Evolutionary conservation across 2,888 invertebrate species (phyloP).

Genomic region (Agriopis marginaria): DNA sequence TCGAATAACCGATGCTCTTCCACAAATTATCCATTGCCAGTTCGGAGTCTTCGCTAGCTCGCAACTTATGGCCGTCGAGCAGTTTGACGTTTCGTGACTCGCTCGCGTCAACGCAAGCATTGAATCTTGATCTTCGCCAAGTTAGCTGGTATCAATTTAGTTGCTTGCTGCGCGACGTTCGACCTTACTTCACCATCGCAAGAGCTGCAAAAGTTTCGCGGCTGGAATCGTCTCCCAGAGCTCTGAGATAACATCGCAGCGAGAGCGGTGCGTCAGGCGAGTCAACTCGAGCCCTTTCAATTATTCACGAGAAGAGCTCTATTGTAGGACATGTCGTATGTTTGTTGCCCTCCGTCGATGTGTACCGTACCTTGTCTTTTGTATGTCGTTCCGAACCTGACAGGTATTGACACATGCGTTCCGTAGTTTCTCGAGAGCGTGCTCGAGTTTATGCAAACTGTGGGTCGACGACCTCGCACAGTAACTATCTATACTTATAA

Average conservation of each 20-base stretch:
- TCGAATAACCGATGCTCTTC: conserved; percentile 35
- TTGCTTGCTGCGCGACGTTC: conserved; percentile 43
- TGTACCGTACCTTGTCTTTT: conserved; percentile 54
- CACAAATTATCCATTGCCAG: conserved; percentile 19
- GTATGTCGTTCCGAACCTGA: conserved; percentile 48
- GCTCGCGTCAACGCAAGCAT: conserved; percentile 68
- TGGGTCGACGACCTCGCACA: conserved; percentile 36
- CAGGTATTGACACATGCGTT: conserved; percentile 51
- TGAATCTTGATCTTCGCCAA: conserved; percentile 69
- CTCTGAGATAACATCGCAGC: conserved; percentile 62
- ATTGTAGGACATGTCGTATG: conserved; percentile 60
- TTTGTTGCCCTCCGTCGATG: conserved; percentile 54
- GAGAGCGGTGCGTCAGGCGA: conserved; percentile 61
- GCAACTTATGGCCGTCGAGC: conserved; percentile 43
- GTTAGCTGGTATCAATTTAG: conserved; percentile 38
- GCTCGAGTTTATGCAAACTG: conserved; percentile 40
- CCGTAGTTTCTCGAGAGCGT: conserved; percentile 39
- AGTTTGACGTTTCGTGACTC: conserved; percentile 71
- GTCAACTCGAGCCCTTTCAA: conserved; percentile 66
- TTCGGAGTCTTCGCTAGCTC: conserved; percentile 32
- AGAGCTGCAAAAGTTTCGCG: conserved; percentile 30
- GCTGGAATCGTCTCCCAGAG: conserved; percentile 44
- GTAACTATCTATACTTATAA: no score
- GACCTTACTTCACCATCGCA: conserved; percentile 43
- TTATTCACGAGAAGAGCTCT: conserved; percentile 71